Evolutionary conservation across 2,888 invertebrate genomes (phyloP).

Genomic region (Amblyjoppa fuscipennis): DNA sequence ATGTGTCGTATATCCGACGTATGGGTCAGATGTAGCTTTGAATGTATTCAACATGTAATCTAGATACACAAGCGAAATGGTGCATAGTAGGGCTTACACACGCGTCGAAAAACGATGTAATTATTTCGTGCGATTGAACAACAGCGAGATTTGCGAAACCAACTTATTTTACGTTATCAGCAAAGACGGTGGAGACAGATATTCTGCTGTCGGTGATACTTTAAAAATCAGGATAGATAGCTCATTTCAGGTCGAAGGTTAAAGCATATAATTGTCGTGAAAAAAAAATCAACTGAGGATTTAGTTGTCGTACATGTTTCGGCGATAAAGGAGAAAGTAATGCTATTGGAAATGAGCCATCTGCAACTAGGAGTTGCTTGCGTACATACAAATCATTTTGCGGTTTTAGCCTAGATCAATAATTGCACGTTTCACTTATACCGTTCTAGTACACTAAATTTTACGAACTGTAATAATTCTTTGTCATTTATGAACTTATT

Average conservation of each 20-base stretch:
- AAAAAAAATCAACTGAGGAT: conserved; percentile 25
- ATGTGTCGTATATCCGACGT: no score
- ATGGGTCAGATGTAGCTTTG: no score
- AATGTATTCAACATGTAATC: no score
- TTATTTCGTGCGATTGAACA: conserved; percentile 18
- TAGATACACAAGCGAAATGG: conserved; percentile 7
- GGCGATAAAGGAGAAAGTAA: conserved; percentile 37
- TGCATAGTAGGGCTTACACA: conserved; percentile 39
- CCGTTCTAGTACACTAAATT: not conserved
- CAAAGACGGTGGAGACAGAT: not conserved
- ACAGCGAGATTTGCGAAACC: conserved; percentile 36
- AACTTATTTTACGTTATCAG: conserved; percentile 32
- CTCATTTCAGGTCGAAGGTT: conserved; percentile 20
- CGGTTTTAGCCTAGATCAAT: conserved; percentile 24
- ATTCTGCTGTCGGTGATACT: conserved; percentile 37
- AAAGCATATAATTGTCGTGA: conserved; percentile 26
- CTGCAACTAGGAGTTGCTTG: conserved; percentile 26
- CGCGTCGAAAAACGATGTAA: conserved; percentile 33
- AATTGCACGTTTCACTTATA: not conserved
- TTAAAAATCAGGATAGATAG: conserved; percentile 22
- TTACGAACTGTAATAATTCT: not conserved
- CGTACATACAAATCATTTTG: conserved; percentile 19
- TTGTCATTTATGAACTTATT: not conserved
- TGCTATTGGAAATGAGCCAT: conserved; percentile 13
- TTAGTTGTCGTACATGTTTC: conserved; percentile 33